Evolutionary conservation across 2,888 invertebrate species (phyloP).

Genomic region (Xestobium rufovillosum): DNA sequence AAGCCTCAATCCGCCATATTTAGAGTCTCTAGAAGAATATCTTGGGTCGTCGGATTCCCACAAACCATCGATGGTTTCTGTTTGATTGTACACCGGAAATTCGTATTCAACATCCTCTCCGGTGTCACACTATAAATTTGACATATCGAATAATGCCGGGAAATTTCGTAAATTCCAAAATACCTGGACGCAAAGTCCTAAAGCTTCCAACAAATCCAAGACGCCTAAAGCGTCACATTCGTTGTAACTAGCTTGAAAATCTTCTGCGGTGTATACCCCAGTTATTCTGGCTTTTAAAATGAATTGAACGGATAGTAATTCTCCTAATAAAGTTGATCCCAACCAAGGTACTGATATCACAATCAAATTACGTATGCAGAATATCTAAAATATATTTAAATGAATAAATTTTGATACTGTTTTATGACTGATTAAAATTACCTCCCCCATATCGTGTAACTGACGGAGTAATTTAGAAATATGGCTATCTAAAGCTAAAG

Average conservation of each 20-base stretch:
- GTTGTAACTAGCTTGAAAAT: constrained; percentile 64
- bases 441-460: constrained; percentile 59
- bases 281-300: constrained; percentile 49
- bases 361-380: constrained; percentile 50
- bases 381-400: constrained; percentile 28
- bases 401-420: constrained; percentile 4
- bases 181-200: constrained; percentile 60
- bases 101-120: constrained; percentile 68
- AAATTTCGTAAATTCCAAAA: constrained; percentile 9
- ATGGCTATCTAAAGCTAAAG: constrained; percentile 57
- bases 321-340: constrained; percentile 58
- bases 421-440: too few relatives aligned
- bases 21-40: constrained; percentile 41
- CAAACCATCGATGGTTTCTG: constrained; percentile 58
- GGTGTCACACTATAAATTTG: constrained; percentile 52
- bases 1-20: constrained; percentile 59
- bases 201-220: constrained; percentile 59
- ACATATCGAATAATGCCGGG: constrained; percentile 2
- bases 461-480: constrained; percentile 55
- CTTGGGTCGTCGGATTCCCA: constrained; percentile 55
- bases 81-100: constrained; percentile 63
- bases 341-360: constrained; percentile 62
- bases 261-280: constrained; percentile 64
- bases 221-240: constrained; percentile 62
- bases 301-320: constrained; percentile 53